Evolutionary conservation across 2,888 invertebrate species (phyloP).

Genomic region (Zhengitettix transpicula): DNA sequence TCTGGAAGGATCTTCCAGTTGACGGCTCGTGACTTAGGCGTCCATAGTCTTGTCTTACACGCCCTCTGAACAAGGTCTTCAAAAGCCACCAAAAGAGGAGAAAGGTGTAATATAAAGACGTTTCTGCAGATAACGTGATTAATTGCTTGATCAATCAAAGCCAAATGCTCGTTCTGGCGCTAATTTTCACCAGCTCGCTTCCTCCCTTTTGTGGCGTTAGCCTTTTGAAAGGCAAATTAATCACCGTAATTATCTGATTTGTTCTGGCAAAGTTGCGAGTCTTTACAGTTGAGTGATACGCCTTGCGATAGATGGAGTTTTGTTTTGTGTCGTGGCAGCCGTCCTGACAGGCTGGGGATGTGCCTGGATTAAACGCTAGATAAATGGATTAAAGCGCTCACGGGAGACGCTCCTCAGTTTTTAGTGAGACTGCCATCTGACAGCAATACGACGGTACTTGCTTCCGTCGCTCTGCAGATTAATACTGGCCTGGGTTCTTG

Average conservation of each 20-base stretch:
- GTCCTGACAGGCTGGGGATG: neutral
- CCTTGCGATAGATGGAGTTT: neutral
- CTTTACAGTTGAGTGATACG: too few relatives aligned
- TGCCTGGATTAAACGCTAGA: neutral
- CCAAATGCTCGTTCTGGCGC: conserved; percentile 2
- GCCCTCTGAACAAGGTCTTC: too few relatives aligned
- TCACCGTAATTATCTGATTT: conserved; percentile 12
- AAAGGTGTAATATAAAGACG: too few relatives aligned
- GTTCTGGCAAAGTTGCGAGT: neutral
- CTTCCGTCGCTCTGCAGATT: too few relatives aligned
- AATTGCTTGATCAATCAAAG: conserved; percentile 13
- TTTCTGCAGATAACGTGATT: conserved; percentile 9
- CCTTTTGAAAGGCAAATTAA: conserved; percentile 13
- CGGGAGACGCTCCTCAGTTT: neutral
- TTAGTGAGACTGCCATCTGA: neutral
- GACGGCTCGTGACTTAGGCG: too few relatives aligned
- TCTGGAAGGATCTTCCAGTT: too few relatives aligned
- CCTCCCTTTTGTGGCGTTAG: neutral
- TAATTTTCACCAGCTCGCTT: conserved; percentile 3
- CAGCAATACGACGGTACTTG: too few relatives aligned
- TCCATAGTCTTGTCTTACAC: too few relatives aligned
- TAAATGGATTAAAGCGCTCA: neutral
- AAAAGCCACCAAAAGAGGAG: too few relatives aligned
- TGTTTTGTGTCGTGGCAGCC: neutral
- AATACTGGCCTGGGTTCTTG: neutral